These are phyloP conservation scores for Blennius ocellaris DNA, from an alignment of 2,113 vertebrate species.

Conservation along the genomic window DNA sequence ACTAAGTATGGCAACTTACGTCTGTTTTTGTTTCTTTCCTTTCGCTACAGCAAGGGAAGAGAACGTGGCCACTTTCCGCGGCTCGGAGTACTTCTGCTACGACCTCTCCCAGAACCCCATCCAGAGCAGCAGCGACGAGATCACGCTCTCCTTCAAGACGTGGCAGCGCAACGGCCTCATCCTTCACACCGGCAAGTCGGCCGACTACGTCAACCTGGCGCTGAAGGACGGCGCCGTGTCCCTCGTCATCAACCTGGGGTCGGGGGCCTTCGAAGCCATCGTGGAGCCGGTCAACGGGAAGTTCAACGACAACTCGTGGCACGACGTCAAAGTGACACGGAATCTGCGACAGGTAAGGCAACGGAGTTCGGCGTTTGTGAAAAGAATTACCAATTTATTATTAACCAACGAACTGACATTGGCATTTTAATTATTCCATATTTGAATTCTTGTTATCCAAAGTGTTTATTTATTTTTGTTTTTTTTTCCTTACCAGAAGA, in stretches of 20 bases:
- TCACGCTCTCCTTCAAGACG: conserved; percentile 97
- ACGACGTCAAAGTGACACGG: conserved; percentile 98
- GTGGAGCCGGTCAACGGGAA: conserved; percentile 97
- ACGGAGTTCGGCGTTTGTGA: background rate
- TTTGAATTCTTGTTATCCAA: too few species aligned
- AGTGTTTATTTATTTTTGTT: too few species aligned
- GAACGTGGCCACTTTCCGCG: conserved; percentile 97
- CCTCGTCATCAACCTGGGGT: conserved; percentile 97
- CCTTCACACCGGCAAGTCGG: conserved; percentile 97
- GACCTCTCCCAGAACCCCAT: conserved; percentile 98
- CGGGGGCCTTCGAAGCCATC: conserved; percentile 97
- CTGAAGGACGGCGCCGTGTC: conserved; percentile 97
- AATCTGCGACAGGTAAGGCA: conserved; percentile 97
- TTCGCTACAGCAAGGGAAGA: conserved; percentile 89
- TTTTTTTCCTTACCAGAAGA: too few species aligned
- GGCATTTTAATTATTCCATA: too few species aligned
- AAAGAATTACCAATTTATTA: too few species aligned
- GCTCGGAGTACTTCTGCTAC: conserved; percentile 98
- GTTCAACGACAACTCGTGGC: conserved; percentile 99
- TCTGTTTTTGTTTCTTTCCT: conserved; percentile 2
- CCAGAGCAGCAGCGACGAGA: conserved; percentile 99
- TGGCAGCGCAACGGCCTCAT: conserved; percentile 98
- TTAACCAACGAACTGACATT: too few species aligned
- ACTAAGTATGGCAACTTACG: too few species aligned
- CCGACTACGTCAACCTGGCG: conserved; percentile 98